A percentile compares a stretch with the other conserved stretches of the same genome.
Evolutionary conservation across 1,140 invertebrate species (phyloP).

Genomic region (Hycleus phaleratus): DNA sequence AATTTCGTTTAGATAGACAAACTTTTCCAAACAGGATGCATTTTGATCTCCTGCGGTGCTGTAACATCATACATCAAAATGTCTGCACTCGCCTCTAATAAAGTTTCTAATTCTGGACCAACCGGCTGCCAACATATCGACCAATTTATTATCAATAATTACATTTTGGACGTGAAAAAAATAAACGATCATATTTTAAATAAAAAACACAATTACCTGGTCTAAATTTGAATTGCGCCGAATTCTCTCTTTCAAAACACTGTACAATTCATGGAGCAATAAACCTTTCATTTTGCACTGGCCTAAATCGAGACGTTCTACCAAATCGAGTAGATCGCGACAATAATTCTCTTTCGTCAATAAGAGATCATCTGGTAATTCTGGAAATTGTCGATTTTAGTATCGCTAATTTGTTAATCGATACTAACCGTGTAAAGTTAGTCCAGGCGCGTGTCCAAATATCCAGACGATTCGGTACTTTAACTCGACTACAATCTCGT

Average conservation of each 20-base stretch:
- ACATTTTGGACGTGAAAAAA: too few species aligned
- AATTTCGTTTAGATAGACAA: too few species aligned
- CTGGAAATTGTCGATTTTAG: constrained; percentile 13
- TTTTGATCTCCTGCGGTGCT: constrained; percentile 1
- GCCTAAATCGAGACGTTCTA: constrained; percentile 41
- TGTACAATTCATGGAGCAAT: constrained; percentile 29
- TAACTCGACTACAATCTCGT: constrained; percentile 47
- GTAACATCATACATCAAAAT: constrained; percentile 9
- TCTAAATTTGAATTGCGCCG: background rate
- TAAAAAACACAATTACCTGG: too few species aligned
- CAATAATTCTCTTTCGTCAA: constrained; percentile 37
- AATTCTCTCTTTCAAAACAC: constrained; percentile 21
- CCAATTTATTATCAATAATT: too few species aligned
- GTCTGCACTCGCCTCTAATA: constrained; percentile 3
- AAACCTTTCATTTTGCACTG: constrained; percentile 42
- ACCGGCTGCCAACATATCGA: too few species aligned
- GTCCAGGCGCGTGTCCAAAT: constrained; percentile 21
- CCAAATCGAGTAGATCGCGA: constrained; percentile 38
- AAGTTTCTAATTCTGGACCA: background rate
- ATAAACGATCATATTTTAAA: too few species aligned
- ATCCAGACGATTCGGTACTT: constrained; percentile 38
- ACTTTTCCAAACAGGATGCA: too few species aligned
- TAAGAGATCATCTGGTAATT: constrained; percentile 20
- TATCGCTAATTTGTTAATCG: too few species aligned
- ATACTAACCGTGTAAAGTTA: background rate